Conservation (phyloP, 1,140 invertebrate species). For the Meloidogyne floridensis region DNA sequence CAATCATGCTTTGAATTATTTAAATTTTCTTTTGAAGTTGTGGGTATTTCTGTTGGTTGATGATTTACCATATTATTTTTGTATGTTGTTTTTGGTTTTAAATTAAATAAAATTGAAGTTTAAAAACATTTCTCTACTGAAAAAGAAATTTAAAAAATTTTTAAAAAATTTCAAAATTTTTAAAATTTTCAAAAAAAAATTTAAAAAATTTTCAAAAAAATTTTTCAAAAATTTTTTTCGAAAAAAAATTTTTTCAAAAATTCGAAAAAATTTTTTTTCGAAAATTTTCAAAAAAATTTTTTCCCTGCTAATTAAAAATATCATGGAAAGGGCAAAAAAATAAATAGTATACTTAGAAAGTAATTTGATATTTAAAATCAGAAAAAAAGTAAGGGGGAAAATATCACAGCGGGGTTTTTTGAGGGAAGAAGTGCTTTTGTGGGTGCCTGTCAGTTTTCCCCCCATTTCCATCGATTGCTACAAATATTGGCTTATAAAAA, state of each 20-base stretch:
- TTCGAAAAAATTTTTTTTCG: no score
- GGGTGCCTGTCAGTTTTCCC: not conserved
- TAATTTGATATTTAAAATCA: not conserved
- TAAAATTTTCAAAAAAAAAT: not conserved
- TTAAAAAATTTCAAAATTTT: not conserved
- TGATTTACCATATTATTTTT: not conserved
- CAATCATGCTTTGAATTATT: not conserved
- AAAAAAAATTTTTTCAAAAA: not conserved
- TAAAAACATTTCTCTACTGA: not conserved
- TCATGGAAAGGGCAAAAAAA: not conserved
- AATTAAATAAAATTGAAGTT: not conserved
- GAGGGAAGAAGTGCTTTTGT: not conserved
- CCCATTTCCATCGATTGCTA: not conserved
- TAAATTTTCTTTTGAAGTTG: not conserved
- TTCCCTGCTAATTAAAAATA: not conserved
- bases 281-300: not conserved
- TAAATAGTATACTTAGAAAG: not conserved
- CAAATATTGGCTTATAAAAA: conserved; percentile 5
- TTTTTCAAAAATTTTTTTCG: no score
- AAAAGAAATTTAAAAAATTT: not conserved
- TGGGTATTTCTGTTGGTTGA: not conserved
- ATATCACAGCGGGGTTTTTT: conserved; percentile 2
- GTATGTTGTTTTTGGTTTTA: not conserved
- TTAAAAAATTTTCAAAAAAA: not conserved
- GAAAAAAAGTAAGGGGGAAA: not conserved